Evolutionary conservation across 2,797 vertebrate genomes (phyloP), one percentile per base, ranked within the genome.

Genomic region (Enteromius afrohamiltoni): DNA sequence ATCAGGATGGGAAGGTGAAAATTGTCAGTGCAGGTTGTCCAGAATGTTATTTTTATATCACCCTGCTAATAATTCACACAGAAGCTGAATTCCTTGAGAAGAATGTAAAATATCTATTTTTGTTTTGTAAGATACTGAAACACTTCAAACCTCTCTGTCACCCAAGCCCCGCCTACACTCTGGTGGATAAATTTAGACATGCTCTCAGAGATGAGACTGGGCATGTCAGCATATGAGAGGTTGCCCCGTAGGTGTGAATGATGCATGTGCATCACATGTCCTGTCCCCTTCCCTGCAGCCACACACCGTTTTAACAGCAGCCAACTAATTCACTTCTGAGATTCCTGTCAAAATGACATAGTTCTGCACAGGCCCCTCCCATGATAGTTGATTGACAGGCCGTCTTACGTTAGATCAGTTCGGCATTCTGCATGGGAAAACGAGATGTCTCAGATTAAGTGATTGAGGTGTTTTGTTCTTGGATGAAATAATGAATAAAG

Each of bases 181-280:
- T 67, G 14, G 17, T 47, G 31, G 29, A 37, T 74, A 65, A 7
- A 82, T 53, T 23, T 51, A 65, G 58, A 34, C 2, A 26, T 70
- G 55, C 42, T 82, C 58, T 78, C 8, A 2, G 42, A n/a, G 77
- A 83, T 47, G 71, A 83, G 77, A 55, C 31, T 51, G 45, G 51
- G 69, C 78, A 45, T 69, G 79, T 85, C 21, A 84, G 65, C 49
- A 68, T 31, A 21, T 84, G 62, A 62, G 26, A 40, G 51, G 34
- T 64, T 73, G 60, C 31, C 73, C 81, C 40, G 53, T 53, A 76
- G 62, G 53, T 76, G 51, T 51, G 19, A 19, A 75, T 49, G 53
- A 81, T 76, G 76, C 29, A 62, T 81, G 47, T 77, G 55, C 60
- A 69, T 47, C 23, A 64, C 13, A 17, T 69, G 76, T 78, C 75